Conservation (phyloP, 2,113 vertebrate species). For the Lutjanus erythropterus region DNA sequence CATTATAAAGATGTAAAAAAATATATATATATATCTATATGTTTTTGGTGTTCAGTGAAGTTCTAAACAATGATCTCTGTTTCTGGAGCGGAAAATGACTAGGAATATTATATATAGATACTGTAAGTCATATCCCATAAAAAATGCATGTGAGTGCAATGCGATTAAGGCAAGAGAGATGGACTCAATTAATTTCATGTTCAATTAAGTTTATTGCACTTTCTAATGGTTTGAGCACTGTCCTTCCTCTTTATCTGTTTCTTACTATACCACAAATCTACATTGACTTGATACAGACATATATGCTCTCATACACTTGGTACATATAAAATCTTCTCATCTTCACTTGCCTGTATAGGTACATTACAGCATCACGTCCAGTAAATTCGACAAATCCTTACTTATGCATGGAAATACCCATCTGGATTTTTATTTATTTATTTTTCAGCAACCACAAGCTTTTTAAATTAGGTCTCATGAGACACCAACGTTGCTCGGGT, state of each 20-base stretch:
- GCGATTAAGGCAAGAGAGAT: slow-evolving; percentile 45
- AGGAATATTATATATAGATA: slow-evolving; percentile 20
- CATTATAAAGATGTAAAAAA: too few relatives aligned
- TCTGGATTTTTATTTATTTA: slow-evolving; percentile 21
- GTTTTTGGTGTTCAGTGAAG: background rate
- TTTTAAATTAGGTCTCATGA: slow-evolving; percentile 63
- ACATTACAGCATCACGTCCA: slow-evolving; percentile 14
- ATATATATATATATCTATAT: too few relatives aligned
- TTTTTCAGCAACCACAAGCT: slow-evolving; percentile 21
- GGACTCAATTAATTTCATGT: slow-evolving; percentile 59
- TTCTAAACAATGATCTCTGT: background rate
- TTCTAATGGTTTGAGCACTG: slow-evolving; percentile 33
- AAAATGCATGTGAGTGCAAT: slow-evolving; percentile 49
- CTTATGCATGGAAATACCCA: slow-evolving; percentile 41
- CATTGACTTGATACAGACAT: background rate
- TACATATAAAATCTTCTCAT: slow-evolving; percentile 7
- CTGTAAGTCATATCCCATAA: slow-evolving; percentile 41
- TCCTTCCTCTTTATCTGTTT: background rate
- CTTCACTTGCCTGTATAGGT: slow-evolving; percentile 1
- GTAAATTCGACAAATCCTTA: slow-evolving; percentile 17
- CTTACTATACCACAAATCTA: background rate
- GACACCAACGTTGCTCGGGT: slow-evolving; percentile 7
- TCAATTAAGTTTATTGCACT: slow-evolving; percentile 57
- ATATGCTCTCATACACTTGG: background rate
- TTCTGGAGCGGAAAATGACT: slow-evolving; percentile 25